phyloP scores from a whole-genome alignment of 2,113 vertebrate species.

The Myotis brandtii region DNA sequence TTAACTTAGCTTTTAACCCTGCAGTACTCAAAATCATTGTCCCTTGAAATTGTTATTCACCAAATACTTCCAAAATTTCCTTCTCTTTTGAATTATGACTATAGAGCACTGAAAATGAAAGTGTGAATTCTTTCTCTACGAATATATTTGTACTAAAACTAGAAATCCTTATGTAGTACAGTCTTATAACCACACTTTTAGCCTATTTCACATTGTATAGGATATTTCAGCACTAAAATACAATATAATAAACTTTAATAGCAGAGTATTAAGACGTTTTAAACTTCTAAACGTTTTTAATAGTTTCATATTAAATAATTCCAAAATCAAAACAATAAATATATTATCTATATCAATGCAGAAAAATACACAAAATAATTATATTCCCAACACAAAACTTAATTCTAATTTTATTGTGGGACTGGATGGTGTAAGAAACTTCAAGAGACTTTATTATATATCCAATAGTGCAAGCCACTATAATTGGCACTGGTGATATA shows the following conservation, averaged over 20 bases:
- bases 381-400: constrained; percentile 2
- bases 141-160: not conserved
- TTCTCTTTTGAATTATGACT: not conserved
- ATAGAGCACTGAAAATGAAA: not conserved
- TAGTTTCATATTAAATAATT: constrained; percentile 23
- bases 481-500: not conserved
- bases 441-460: not conserved
- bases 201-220: not conserved
- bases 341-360: not conserved
- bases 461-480: not conserved
- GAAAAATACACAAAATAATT: constrained; percentile 8
- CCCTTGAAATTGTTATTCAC: not conserved
- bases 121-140: not conserved
- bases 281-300: not conserved
- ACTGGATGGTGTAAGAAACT: not conserved
- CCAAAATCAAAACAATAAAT: not conserved
- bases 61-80: constrained; percentile 20
- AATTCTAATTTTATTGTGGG: not conserved
- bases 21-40: not conserved
- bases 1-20: not conserved
- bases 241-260: not conserved
- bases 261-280: not conserved
- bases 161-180: not conserved
- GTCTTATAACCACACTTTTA: not conserved
- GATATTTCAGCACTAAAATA: not conserved